These are phyloP conservation scores for Parasteatoda lunata DNA, from an alignment of 2,888 invertebrate genomes.

Conservation along the genomic window DNA sequence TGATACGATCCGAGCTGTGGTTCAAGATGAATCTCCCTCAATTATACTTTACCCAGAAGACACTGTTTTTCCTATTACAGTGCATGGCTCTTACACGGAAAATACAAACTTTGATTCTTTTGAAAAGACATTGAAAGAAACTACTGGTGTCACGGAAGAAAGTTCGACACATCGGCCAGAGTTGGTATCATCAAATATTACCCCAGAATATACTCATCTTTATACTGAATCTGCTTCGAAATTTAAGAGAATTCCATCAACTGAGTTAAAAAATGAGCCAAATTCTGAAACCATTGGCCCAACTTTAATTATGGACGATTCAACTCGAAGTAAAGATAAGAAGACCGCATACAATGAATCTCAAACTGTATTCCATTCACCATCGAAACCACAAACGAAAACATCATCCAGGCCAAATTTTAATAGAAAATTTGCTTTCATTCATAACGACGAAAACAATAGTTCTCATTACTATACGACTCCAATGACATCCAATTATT, in stretches of 20 bases:
- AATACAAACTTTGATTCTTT: not conserved
- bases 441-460: constrained; percentile 50
- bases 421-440: constrained; percentile 64
- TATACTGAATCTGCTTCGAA: not conserved
- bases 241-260: not conserved
- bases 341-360: too few species aligned
- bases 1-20: constrained; percentile 44
- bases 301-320: not conserved
- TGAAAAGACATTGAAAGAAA: not conserved
- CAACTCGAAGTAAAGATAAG: not conserved
- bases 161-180: not conserved
- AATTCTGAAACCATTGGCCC: not conserved
- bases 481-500: constrained; percentile 22
- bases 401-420: constrained; percentile 52
- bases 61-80: constrained; percentile 26
- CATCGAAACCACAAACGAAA: constrained; percentile 7
- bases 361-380: too few species aligned
- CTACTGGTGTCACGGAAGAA: not conserved
- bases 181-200: not conserved
- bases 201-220: not conserved
- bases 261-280: not conserved
- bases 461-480: constrained; percentile 37
- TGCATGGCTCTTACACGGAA: constrained; percentile 26
- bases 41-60: constrained; percentile 35
- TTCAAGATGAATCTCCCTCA: constrained; percentile 53